Base-by-base conservation (phyloP, 1,140 invertebrate genomes). In the Leguminivora glycinivorella region DNA sequence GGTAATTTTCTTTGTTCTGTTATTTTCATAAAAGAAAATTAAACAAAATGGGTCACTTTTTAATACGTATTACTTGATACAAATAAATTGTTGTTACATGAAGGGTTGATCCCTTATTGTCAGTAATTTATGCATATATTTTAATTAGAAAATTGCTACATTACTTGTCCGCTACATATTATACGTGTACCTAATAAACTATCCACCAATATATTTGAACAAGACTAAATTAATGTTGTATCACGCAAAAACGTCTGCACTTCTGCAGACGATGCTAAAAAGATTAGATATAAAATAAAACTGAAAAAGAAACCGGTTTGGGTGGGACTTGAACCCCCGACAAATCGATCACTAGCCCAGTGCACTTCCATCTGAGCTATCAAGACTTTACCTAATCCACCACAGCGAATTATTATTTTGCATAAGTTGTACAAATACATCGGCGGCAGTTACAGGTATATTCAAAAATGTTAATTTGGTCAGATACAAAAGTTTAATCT, bases 391-490 rank as follows among this genome's bases (percentile, higher is more conserved):
- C n/a, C n/a, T n/a, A n/a, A n/a, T n/a, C n/a, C n/a, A n/a, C 12
- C 38, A 43, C 2, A 0, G n/a, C 6, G 17, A 17, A 52, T 47
- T 10, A 52, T 52, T 52, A 9, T 17, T 52, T 22, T 52, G 19
- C 19, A 4, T 22, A 22, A 4, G 19, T 52, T 52, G 19, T 22
- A 17, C 19, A 52, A 52, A 52, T 22, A 3, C 22, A 22, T 22
- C 9, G 47, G 19, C 47, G 7, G 47, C 22, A 26, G 22, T 1
- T 24, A 56, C 22, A 52, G 47, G 47, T 52, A 47, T 3, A 47
- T 68, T 31, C 47, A 68, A 69, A 78, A 79, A 75, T 70, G 69
- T 74, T 56, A 60, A 70, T 72, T 79, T 80, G 76, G 79, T 80
- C 79, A 76, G 75, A 76, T 78, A 78, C 74, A 80, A 78, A 78